Percentiles rank a stretch among this genome's conserved stretches.
phyloP scores from a whole-genome alignment of 2,888 invertebrate genomes.

The Baccha elongata region DNA sequence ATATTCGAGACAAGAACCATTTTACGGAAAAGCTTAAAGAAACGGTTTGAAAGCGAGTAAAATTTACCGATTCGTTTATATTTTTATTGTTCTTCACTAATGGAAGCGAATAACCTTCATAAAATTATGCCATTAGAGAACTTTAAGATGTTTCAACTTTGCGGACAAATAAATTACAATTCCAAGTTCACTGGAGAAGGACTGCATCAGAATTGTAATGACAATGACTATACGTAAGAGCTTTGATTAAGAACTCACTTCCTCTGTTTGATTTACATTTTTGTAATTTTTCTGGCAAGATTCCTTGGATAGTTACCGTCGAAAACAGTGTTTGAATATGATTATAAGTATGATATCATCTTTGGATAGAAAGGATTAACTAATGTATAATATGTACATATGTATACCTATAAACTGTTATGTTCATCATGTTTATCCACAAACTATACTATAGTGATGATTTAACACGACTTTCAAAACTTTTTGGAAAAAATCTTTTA shows the following conservation, averaged over 20 bases:
- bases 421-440: too few species aligned
- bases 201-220: constrained; percentile 14
- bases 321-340: background rate
- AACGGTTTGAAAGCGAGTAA: background rate
- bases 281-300: background rate
- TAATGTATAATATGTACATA: too few species aligned
- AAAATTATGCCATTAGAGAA: background rate
- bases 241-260: background rate
- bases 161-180: constrained; percentile 16
- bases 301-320: background rate
- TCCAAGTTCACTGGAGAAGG: background rate
- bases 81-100: background rate
- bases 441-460: too few species aligned
- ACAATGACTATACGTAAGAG: background rate
- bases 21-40: background rate
- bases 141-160: background rate
- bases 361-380: too few species aligned
- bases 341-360: background rate
- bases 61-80: constrained; percentile 16
- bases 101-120: background rate
- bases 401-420: too few species aligned
- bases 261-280: background rate
- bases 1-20: constrained; percentile 41
- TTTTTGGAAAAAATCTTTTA: too few species aligned
- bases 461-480: too few species aligned